Base-by-base conservation (phyloP, 2,888 invertebrate species). In the Arrhopalites spinosus region DNA sequence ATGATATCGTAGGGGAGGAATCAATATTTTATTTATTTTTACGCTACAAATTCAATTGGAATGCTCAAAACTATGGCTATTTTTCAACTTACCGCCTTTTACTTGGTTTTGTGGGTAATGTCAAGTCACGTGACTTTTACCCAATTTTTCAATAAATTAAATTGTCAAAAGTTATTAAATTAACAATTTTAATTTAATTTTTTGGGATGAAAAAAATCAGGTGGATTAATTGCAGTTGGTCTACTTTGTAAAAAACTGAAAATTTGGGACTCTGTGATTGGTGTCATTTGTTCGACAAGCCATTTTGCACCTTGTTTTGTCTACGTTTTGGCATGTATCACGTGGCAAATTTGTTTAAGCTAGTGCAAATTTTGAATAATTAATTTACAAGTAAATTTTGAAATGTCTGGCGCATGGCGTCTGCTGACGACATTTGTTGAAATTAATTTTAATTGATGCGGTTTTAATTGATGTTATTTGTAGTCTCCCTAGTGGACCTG, bases 261-360 rank as follows among this genome's bases (percentile, higher is more conserved):
- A 85, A 91, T 93, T 78, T 93, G 94, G 82, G 94, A 94, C 84
- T 93, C 93, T 0, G 88, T 94, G n/a, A 91, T 94, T 59, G 94
- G 94, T 27, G 91, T 93, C 1, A 90, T 94, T 85, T 93, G 94
- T 3, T 92, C 93, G 82, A 90, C 91, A 84, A 94, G 94, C 84
- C 94, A 94, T 87, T 93, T 94, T 76, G 86, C 93, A 30, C 91
- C 93, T 0, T 92, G 92, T 74, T 91, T 94, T 83, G 92, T 94
- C 82, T 94, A 93, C 83, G 93, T 93, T 0, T 93, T 93, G 84
- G 91, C 94, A 2, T 90, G 90, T 3, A 89, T 91, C 72, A 90
- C 91, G 15, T 90, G 92, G 89, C 91, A 93, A 81, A 91, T 94
- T 84, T 94, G 94, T 85, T 88, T 93, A 84, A 92, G 92, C 92